A percentile compares a stretch with the other conserved stretches of the same genome.
phyloP scores from a whole-genome alignment of 30 jellyfish, hydroid and myxozoan genomes.

The Phacellophora camtschatica region DNA sequence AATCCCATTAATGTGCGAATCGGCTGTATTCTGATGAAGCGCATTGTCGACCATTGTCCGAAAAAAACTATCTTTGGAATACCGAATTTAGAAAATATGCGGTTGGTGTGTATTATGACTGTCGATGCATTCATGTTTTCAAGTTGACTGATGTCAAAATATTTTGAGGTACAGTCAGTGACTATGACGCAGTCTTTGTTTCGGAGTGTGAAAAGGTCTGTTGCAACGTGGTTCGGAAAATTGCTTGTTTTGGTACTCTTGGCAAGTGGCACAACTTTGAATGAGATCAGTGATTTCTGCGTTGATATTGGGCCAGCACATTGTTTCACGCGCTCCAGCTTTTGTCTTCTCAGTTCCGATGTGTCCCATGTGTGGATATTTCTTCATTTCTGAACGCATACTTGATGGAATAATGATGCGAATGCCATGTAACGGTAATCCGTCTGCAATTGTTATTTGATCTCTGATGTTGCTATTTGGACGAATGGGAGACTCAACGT shows the following conservation, averaged over 20 bases:
- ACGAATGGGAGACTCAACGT: not conserved
- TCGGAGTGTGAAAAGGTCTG: slow-evolving; percentile 44
- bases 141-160: slow-evolving; percentile 50
- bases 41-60: slow-evolving; percentile 56
- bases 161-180: slow-evolving; percentile 58
- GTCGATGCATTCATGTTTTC: slow-evolving; percentile 27
- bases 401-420: slow-evolving; percentile 43
- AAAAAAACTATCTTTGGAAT: slow-evolving; percentile 17
- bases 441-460: slow-evolving; percentile 7
- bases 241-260: slow-evolving; percentile 10
- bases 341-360: slow-evolving; percentile 42
- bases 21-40: slow-evolving; percentile 9
- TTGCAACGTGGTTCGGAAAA: slow-evolving; percentile 32
- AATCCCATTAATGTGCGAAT: slow-evolving; percentile 30
- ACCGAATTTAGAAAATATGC: slow-evolving; percentile 36
- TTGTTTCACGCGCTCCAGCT: slow-evolving; percentile 33
- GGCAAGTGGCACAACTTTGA: not conserved
- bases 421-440: slow-evolving; percentile 9
- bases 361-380: slow-evolving; percentile 39
- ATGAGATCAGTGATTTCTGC: slow-evolving; percentile 22
- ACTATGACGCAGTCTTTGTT: slow-evolving; percentile 29
- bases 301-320: slow-evolving; percentile 39
- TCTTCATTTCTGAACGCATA: slow-evolving; percentile 11
- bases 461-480: slow-evolving; percentile 31
- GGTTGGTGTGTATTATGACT: slow-evolving; percentile 20